Base-by-base conservation (phyloP, 2,888 invertebrate species). In the Actias luna region DNA sequence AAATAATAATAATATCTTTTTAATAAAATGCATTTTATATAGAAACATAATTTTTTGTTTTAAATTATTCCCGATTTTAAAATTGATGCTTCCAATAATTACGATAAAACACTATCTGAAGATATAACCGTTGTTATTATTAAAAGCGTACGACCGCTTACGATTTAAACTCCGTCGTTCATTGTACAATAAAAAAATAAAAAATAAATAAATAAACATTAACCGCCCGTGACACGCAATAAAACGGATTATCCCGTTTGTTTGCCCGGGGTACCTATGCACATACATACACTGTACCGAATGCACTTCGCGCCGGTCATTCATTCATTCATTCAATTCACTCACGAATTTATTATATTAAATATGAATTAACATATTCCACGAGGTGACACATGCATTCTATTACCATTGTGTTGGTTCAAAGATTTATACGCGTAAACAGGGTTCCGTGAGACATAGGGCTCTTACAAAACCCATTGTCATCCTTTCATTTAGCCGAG, bases 311-410 rank as follows among this genome's bases (percentile, higher is more conserved):
- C 29, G 29, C 55, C 55, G 55, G 55, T 55, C 55, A 55, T 29
- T 55, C 55, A 29, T 55, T 55, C 55, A 55, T 55, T 29, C 80
- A 78, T 75, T 82, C 80, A 84, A 52, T 55, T 55, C 80, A 78
- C 75, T 82, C 80, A 84, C 79, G 79, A 86, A 88, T 85, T 85
- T 87, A 88, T 88, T 85, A 87, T 82, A 90, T 90, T 88, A 88
- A 90, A 89, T 87, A 85, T 86, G 87, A 89, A 91, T 92, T 92
- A 92, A 89, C 89, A 91, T 92, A 89, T 88, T 87, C 89, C 84
- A 85, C 72, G 78, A 81, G 81, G 83, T 79, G 84, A 82, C 82
- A 81, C 80, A 72, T 76, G 72, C 81, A 81, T 81, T 84, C 83
- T 80, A 81, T 82, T 69, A 67, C 77, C 67, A 80, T 88, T 87